Evolutionary conservation across 2,888 invertebrate genomes (phyloP).

Genomic region (Stramonita haemastoma): DNA sequence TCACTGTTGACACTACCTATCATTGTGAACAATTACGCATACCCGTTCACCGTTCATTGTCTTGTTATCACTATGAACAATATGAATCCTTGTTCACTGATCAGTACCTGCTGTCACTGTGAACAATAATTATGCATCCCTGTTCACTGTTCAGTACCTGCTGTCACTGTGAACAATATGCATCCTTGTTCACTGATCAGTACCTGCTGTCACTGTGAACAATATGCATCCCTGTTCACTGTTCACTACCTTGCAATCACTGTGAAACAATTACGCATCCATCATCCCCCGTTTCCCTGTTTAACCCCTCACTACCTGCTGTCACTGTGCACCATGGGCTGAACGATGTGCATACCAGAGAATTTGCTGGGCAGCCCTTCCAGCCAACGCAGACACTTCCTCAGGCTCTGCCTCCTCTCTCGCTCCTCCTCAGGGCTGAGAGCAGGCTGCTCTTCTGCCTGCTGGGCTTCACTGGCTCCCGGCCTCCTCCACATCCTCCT

Average conservation of each 20-base stretch:
- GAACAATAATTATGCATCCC: too few relatives aligned
- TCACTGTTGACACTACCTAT: too few relatives aligned
- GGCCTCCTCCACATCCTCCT: not conserved
- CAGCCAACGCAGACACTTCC: slow-evolving; percentile 66
- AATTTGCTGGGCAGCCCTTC: slow-evolving; percentile 64
- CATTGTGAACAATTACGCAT: not conserved
- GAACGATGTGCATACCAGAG: slow-evolving; percentile 62
- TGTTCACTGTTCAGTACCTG: too few relatives aligned
- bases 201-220: too few relatives aligned
- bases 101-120: too few relatives aligned
- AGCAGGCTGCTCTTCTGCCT: not conserved
- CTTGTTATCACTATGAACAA: not conserved
- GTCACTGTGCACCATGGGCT: slow-evolving; percentile 25
- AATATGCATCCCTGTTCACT: too few relatives aligned
- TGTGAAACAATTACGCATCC: not conserved
- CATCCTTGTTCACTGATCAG: too few relatives aligned
- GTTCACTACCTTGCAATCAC: too few relatives aligned
- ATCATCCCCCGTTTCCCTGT: too few relatives aligned
- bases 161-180: too few relatives aligned
- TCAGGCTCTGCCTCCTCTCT: slow-evolving; percentile 46
- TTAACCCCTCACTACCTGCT: not conserved
- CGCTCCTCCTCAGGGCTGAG: slow-evolving; percentile 39
- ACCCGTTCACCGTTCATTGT: too few relatives aligned
- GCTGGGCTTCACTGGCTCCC: slow-evolving; percentile 6
- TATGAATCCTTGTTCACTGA: too few relatives aligned